A percentile compares a stretch with the other conserved stretches of the same genome.
Evolutionary conservation across 2,888 invertebrate species (phyloP).

Genomic region (Chalcis sispes): DNA sequence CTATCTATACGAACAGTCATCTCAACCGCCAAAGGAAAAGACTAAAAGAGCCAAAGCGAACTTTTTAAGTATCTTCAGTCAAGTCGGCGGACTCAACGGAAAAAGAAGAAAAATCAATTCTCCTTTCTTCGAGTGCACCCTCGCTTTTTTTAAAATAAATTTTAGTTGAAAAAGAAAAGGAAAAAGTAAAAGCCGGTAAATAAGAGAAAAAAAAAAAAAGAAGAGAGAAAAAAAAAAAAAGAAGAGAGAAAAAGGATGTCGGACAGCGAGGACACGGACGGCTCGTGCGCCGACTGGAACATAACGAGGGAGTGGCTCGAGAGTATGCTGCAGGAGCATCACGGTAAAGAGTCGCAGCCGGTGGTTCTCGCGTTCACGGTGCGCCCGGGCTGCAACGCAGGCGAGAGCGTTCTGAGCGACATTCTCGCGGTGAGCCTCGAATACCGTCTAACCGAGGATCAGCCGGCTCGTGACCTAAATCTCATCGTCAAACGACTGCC

Average conservation of each 20-base stretch:
- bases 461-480: slow-evolving; percentile 71
- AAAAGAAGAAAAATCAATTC: too few species aligned
- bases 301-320: slow-evolving; percentile 80
- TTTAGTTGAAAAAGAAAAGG: not conserved
- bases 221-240: slow-evolving; percentile 10
- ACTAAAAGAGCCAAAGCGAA: too few species aligned
- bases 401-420: slow-evolving; percentile 86
- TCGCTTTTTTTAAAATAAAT: too few species aligned
- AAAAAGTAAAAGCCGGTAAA: not conserved
- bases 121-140: too few species aligned
- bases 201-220: slow-evolving; percentile 5
- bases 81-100: not conserved
- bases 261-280: slow-evolving; percentile 77
- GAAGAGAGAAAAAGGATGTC: slow-evolving; percentile 72
- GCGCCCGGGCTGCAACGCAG: slow-evolving; percentile 80
- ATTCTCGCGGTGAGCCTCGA: slow-evolving; percentile 86
- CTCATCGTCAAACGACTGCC: slow-evolving; percentile 87
- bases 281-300: slow-evolving; percentile 75
- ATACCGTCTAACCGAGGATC: slow-evolving; percentile 77
- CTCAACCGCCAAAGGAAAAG: too few species aligned
- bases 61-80: not conserved
- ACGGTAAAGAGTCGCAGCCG: slow-evolving; percentile 71
- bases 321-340: slow-evolving; percentile 77
- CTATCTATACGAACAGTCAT: too few species aligned
- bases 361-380: slow-evolving; percentile 78